Conservation (phyloP, 2,113 vertebrate genomes). For the Hyaena hyaena region DNA sequence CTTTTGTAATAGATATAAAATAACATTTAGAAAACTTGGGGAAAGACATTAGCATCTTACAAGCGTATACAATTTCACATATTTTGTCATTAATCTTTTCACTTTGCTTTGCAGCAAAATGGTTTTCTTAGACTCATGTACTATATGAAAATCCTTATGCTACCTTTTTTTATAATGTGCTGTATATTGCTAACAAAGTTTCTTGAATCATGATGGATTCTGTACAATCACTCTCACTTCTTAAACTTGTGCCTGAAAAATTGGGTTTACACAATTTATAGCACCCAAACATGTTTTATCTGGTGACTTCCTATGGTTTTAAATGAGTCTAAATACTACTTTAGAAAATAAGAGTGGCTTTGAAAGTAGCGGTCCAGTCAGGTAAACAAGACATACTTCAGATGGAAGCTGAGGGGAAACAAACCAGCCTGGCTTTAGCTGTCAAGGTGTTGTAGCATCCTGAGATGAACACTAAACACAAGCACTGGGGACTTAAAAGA, state of each 20-base stretch:
- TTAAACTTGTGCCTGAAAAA: slow-evolving; percentile 31
- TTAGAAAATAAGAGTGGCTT: background rate
- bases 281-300: background rate
- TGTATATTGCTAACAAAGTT: background rate
- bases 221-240: background rate
- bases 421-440: background rate
- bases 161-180: background rate
- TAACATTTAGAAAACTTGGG: background rate
- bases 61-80: background rate
- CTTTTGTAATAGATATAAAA: slow-evolving; percentile 21
- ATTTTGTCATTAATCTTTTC: slow-evolving; percentile 1
- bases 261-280: background rate
- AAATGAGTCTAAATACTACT: background rate
- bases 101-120: slow-evolving; percentile 44
- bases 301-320: slow-evolving; percentile 22
- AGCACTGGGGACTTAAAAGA: background rate
- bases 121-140: slow-evolving; percentile 17
- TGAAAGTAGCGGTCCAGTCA: background rate
- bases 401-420: background rate
- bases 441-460: background rate
- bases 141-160: background rate
- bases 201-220: slow-evolving; percentile 15
- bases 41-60: slow-evolving; percentile 9
- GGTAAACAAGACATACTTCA: background rate
- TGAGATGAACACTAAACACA: background rate